Evolutionary conservation across 1,140 invertebrate genomes (phyloP), one percentile per base, ranked within the genome.

Genomic region (Thrips palmi): DNA sequence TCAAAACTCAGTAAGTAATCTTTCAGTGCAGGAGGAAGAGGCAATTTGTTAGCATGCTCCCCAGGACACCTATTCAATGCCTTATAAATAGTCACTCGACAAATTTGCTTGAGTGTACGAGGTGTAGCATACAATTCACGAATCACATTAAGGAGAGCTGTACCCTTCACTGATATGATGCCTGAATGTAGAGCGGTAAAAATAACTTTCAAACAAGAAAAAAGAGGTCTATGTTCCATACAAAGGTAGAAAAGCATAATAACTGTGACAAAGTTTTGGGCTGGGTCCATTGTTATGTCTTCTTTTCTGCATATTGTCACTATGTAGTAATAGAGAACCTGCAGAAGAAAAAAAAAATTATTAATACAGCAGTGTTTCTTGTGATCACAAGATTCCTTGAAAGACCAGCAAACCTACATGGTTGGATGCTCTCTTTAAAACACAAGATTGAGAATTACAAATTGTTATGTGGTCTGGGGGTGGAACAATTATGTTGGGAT

Each of bases 1-100:
- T 75, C 70, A 53, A 75, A 77, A 53, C 70, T 71, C 39, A 77
- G 52, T 29, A 79, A 52, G 52, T 79, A 79, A 43, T 77, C 74
- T 53, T 73, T 76, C 2, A 79, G 56, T 22, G 64, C 57, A 33
- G 58, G 59, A 2, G 75, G 75, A 33, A 79, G 55, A 50, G 70
- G 74, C 34, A 78, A 55, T 49, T 74, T 73, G 52, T 64, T 72
- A 18, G 74, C 60, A 47, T 66, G 63, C 39, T 68, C 59, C 4
- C 71, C 73, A 11, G 74, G 62, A 45, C 63, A 64, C n/a, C 68
- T 53, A 28, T 62, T 58, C 25, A 78, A 47, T 24, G 67, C 61
- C 40, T 66, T 64, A 44, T 75, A 75, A 33, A 78, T 76, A 43
- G 65, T 62, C 24, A 72, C 63, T 14, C 75, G 59, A 30, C 68